Conservation (phyloP, 2,888 invertebrate genomes). For the Eristalis pertinax region DNA sequence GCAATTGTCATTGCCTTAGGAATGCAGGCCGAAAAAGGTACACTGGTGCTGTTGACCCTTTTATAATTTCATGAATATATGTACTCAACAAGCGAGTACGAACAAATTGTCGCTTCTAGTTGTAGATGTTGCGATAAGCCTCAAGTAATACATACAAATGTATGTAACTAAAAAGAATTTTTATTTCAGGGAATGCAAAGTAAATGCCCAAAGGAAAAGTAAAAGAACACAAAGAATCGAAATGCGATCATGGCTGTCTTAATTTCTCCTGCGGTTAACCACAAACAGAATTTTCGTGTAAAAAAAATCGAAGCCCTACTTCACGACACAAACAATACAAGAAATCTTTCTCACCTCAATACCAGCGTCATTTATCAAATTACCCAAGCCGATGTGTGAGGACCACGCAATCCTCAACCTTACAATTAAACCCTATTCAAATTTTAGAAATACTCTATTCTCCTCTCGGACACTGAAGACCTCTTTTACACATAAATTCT, state of each 20-base stretch:
- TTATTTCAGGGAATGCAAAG: neutral
- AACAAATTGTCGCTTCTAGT: neutral
- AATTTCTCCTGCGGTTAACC: conserved; percentile 49
- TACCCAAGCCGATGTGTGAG: conserved; percentile 27
- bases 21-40: neutral
- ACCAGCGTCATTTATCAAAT: conserved; percentile 50
- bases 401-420: conserved; percentile 35
- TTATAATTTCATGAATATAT: neutral
- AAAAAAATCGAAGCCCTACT: conserved; percentile 11
- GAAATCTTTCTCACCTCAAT: conserved; percentile 24
- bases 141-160: neutral
- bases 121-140: neutral
- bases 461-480: neutral
- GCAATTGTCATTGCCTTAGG: conserved; percentile 1
- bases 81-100: neutral
- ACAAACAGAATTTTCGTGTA: conserved; percentile 17
- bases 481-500: neutral
- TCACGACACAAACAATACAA: neutral
- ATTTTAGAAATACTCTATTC: conserved; percentile 8
- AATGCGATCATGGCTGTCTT: conserved; percentile 14
- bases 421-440: conserved; percentile 51
- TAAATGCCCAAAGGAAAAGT: neutral
- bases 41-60: conserved; percentile 57
- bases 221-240: conserved; percentile 4
- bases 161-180: neutral